A percentile compares a stretch with the other conserved stretches of the same genome.
Conservation (phyloP, 2,888 invertebrate genomes). For the Luperina testacea region DNA sequence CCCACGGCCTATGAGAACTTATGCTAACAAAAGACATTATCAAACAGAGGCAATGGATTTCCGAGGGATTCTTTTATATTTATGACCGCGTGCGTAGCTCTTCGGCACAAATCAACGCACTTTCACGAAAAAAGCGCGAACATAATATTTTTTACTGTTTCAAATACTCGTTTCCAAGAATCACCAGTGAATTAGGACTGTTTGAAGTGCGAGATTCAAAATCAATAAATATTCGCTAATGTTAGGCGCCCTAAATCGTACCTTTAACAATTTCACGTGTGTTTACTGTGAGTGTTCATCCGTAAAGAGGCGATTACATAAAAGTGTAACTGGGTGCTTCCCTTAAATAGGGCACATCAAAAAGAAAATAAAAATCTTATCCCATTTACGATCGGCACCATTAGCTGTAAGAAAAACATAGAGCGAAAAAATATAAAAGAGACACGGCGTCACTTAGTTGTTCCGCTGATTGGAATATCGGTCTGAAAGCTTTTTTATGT, state of each 20-base stretch:
- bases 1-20: conserved; percentile 72
- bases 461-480: conserved; percentile 80
- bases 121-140: conserved; percentile 42
- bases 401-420: conserved; percentile 80
- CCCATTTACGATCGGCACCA: conserved; percentile 81
- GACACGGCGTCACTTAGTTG: conserved; percentile 78
- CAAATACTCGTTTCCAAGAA: conserved; percentile 52
- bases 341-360: conserved; percentile 80
- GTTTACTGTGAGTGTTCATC: conserved; percentile 69
- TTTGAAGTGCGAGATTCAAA: conserved; percentile 60
- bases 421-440: conserved; percentile 76
- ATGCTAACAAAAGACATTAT: conserved; percentile 77
- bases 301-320: conserved; percentile 73
- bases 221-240: conserved; percentile 64
- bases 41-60: conserved; percentile 73
- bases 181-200: conserved; percentile 32
- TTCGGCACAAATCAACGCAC: conserved; percentile 56
- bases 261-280: conserved; percentile 70
- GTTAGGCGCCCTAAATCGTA: conserved; percentile 67
- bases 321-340: conserved; percentile 74
- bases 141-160: conserved; percentile 54
- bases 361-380: conserved; percentile 82
- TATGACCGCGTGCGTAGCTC: conserved; percentile 61
- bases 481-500: conserved; percentile 83
- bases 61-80: conserved; percentile 64